Percentiles rank a stretch among this genome's conserved stretches.
These are phyloP conservation scores for Callipepla californica DNA, from an alignment of 2,113 vertebrate species.

Conservation along the genomic window DNA sequence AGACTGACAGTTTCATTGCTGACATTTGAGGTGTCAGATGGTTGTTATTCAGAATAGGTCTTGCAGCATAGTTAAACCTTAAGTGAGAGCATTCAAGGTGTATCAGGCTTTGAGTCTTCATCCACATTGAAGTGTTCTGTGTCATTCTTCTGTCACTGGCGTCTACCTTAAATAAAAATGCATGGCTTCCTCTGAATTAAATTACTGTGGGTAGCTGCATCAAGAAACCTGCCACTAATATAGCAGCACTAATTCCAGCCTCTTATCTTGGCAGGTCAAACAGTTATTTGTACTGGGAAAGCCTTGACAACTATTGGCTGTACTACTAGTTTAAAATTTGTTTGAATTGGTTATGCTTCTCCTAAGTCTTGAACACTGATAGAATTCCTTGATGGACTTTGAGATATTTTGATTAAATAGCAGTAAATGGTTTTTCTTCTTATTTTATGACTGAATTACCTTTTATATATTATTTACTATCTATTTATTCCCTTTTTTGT, in stretches of 20 bases:
- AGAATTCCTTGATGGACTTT: not conserved
- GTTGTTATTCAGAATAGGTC: not conserved
- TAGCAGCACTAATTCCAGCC: not conserved
- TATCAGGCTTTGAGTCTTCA: not conserved
- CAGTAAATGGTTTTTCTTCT: not conserved
- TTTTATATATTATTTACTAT: slow-evolving; percentile 14
- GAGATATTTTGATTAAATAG: not conserved
- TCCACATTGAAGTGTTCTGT: not conserved
- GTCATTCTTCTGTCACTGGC: not conserved
- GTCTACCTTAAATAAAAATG: not conserved
- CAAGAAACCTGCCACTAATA: not conserved
- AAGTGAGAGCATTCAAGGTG: not conserved
- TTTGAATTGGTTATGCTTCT: not conserved
- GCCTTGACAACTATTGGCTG: not conserved
- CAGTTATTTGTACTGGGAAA: not conserved
- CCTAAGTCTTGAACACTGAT: not conserved
- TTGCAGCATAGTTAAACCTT: not conserved
- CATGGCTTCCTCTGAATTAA: not conserved
- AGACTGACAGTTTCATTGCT: not conserved
- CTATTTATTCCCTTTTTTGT: slow-evolving; percentile 45
- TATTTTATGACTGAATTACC: slow-evolving; percentile 7
- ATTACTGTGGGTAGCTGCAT: not conserved
- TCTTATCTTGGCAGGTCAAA: not conserved
- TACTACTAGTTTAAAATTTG: not conserved
- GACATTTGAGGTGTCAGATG: not conserved